Evolutionary conservation across 2,888 invertebrate species (phyloP).

Genomic region (Drosophila demipolita): DNA sequence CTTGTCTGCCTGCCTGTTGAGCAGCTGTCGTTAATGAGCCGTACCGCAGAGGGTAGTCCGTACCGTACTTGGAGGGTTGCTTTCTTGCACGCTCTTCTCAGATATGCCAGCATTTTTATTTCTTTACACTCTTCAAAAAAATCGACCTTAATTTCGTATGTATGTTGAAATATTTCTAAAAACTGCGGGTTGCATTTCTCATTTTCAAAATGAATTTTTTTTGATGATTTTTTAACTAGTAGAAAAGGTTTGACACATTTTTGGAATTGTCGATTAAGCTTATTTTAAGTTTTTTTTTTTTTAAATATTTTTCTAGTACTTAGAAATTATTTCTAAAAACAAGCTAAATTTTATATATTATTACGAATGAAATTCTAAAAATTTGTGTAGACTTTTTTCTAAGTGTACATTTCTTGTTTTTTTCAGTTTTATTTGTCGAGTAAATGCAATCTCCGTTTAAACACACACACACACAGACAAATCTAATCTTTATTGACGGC

Average conservation of each 20-base stretch:
- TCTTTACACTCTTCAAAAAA: neutral
- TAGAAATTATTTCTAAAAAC: too few species aligned
- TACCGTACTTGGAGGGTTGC: slow-evolving; percentile 26
- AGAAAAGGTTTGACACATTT: too few species aligned
- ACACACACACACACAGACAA: slow-evolving; percentile 16
- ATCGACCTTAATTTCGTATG: neutral
- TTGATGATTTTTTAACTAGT: too few species aligned
- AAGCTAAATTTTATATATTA: neutral
- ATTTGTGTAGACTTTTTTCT: neutral
- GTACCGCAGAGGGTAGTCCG: slow-evolving; percentile 29
- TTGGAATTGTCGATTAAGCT: too few species aligned
- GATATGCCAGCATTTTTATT: slow-evolving; percentile 25
- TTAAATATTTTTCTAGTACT: too few species aligned
- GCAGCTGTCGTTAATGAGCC: slow-evolving; percentile 79
- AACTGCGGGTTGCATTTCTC: neutral
- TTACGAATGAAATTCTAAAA: neutral
- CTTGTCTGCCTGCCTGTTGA: slow-evolving; percentile 48
- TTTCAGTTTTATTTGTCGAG: slow-evolving; percentile 48
- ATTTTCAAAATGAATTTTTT: too few species aligned
- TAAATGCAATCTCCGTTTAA: slow-evolving; percentile 71
- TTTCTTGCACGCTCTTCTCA: slow-evolving; percentile 3
- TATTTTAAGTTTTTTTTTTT: too few species aligned
- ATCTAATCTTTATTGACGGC: slow-evolving; percentile 75
- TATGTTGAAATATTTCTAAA: neutral
- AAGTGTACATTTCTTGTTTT: slow-evolving; percentile 16